Evolutionary conservation across 2,888 invertebrate genomes (phyloP), one percentile per base, ranked within the genome.

Genomic region (Amorpha juglandis): DNA sequence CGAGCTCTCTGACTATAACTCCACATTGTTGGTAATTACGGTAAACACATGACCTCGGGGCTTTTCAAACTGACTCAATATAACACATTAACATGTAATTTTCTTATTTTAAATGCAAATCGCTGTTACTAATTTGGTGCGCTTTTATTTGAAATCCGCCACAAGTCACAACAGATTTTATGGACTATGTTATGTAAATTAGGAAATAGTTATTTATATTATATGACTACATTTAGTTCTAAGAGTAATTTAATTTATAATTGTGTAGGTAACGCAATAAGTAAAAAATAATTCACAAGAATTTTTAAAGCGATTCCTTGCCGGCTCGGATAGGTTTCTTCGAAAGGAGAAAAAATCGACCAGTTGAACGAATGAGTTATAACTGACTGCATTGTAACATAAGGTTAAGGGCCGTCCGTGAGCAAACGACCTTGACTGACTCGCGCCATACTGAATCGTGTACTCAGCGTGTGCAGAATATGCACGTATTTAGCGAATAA

Each of bases 21-120:
- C 74, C 76, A 78, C 73, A 75, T 75, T 75, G 78, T 71, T 70
- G 71, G 81, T 84, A 88, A 88, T 89, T 87, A 85, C 78, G 75
- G 83, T 82, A 86, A 86, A 58, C 42, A 19, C 58, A 58, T 19
- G 38, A 58, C 58, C 58, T 16, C 38, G 42, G 42, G 58, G 58
- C 16, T 38, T 42, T 86, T 83, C 75, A 75, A 64, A 33, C n/a
- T 45, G 63, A 63, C 50, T 63, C 63, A 50, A 55, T 38, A 14
- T 63, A 51, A 63, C 63, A 63, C 38, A 51, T 47, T 12, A 27
- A 62, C 19, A 42, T 65, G 38, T 14, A 62, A 58, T 50, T 35
- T 45, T 21, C 11, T 64, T 12, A 62, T 51, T 50, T 38, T n/a
- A 16, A 62, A 42, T 1, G 21, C 33, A 16, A 21, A 21, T 16